phyloP scores from a whole-genome alignment of 1,140 invertebrate genomes.

The Mactra quadrangularis region DNA sequence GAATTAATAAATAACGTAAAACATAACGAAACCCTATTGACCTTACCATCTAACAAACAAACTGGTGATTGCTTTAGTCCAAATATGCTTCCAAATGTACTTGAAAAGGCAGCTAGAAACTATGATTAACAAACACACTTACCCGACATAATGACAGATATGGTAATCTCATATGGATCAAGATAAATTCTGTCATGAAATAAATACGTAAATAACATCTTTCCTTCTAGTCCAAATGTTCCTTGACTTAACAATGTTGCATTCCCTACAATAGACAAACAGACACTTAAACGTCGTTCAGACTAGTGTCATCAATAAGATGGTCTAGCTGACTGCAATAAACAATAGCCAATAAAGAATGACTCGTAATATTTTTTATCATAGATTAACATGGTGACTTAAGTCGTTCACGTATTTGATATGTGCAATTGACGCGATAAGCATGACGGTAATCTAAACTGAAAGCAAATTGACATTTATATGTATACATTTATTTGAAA shows the following conservation, averaged over 20 bases:
- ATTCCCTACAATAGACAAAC: conserved; percentile 15
- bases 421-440: background rate
- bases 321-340: background rate
- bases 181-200: conserved; percentile 49
- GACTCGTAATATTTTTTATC: background rate
- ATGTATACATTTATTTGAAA: background rate
- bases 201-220: conserved; percentile 6
- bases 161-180: conserved; percentile 38
- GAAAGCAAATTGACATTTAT: too few relatives aligned
- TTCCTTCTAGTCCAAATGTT: background rate
- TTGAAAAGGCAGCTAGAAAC: too few relatives aligned
- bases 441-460: background rate
- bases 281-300: background rate
- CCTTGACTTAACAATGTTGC: conserved; percentile 31
- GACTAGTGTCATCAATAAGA: too few relatives aligned
- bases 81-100: too few relatives aligned
- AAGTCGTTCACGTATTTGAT: background rate
- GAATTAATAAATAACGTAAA: too few relatives aligned
- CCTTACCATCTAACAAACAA: too few relatives aligned
- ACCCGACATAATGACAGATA: conserved; percentile 35
- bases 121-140: too few relatives aligned
- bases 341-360: background rate
- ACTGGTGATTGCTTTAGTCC: too few relatives aligned
- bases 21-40: too few relatives aligned
- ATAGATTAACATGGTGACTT: background rate